Evolutionary conservation across 2,113 vertebrate genomes (phyloP), one percentile per base, ranked within the genome.

Genomic region (Oreocharis arfaki): DNA sequence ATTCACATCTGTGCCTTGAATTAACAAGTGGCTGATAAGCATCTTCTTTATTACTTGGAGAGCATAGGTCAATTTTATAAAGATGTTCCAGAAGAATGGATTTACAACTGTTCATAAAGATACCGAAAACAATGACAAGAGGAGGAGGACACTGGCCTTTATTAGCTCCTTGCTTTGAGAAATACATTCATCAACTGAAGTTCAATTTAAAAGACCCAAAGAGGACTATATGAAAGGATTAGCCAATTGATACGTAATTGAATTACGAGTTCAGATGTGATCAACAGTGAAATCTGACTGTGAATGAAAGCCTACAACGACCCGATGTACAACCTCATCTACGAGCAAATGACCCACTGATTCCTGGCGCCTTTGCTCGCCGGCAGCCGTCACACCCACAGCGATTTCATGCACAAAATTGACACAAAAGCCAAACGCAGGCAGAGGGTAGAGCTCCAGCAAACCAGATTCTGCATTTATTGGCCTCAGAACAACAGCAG

Each of bases 401-500:
- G 49, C 0, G 0, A 69, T 42, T 77, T 39, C 90, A 70, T 44
- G 77, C 80, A 79, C 32, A 14, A 23, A 86, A 95, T 41, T 18
- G 41, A 95, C 75, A 87, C 46, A 28, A 85, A 90, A 95, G 92
- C 96, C 95, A 93, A 88, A 90, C 4, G 26, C 64, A 71, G n/a
- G 37, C 52, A 39, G 2, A 78, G 52, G 47, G 44, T 78, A n/a
- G 63, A 7, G 80, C 63, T 75, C 90, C 93, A 96, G 80, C 96
- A 94, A 97, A 96, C n/a, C 20, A 22, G 64, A 74, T 90, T 97
- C 89, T 96, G 90, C 78, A 84, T 97, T 97, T 96, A 97, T 93
- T 96, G 87, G 93, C 97, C 96, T 97, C 42, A 89, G 93, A 98
- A 93, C 96, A 95, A 95, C 91, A 95, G 89, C 85, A 89, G 93